Percentiles rank a stretch among this genome's conserved stretches.
phyloP scores from a whole-genome alignment of 1,140 invertebrate genomes.

The Chelonus insularis region DNA sequence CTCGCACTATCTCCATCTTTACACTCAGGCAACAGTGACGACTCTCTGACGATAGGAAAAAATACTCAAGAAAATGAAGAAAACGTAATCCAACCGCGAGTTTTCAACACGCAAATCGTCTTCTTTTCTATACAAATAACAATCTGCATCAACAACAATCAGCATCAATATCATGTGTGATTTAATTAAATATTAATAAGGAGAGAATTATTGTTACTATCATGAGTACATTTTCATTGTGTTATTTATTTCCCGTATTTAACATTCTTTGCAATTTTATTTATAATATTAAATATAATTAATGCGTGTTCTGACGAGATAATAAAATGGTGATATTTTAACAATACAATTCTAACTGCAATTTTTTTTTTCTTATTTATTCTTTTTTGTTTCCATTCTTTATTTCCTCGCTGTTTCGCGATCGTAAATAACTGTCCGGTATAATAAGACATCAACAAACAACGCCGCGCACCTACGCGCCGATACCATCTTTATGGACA shows the following conservation, averaged over 20 bases:
- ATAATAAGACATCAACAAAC: slow-evolving; percentile 50
- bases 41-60: slow-evolving; percentile 10
- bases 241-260: too few relatives aligned
- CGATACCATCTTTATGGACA: slow-evolving; percentile 47
- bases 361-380: slow-evolving; percentile 12
- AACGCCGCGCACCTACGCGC: slow-evolving; percentile 40
- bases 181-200: too few relatives aligned
- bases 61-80: slow-evolving; percentile 6
- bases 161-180: too few relatives aligned
- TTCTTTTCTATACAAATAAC: background rate
- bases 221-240: too few relatives aligned
- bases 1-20: slow-evolving; percentile 42
- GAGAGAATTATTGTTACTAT: background rate
- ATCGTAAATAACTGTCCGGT: slow-evolving; percentile 47
- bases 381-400: slow-evolving; percentile 24
- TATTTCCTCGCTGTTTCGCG: slow-evolving; percentile 32
- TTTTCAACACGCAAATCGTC: slow-evolving; percentile 22
- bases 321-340: too few relatives aligned
- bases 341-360: background rate
- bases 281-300: too few relatives aligned
- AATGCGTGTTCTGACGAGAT: too few relatives aligned
- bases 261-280: too few relatives aligned
- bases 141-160: background rate
- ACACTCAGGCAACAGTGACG: slow-evolving; percentile 23
- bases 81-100: slow-evolving; percentile 9